Evolutionary conservation across 2,113 vertebrate species (phyloP), one percentile per base, ranked within the genome.

Genomic region (Micromys minutus): DNA sequence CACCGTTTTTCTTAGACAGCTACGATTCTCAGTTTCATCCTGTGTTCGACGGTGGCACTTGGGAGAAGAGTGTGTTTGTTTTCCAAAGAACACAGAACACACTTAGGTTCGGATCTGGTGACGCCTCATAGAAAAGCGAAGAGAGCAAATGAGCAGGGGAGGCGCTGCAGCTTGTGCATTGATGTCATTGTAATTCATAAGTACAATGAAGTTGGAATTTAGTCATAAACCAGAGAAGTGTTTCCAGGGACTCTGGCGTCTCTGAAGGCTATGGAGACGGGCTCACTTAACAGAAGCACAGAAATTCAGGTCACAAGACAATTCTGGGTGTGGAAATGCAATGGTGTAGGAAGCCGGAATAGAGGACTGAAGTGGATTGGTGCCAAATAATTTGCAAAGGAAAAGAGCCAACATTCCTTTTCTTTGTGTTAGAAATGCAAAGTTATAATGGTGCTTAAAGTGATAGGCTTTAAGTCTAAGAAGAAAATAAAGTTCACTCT

Each of bases 121-220:
- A 81, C 91, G 55, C 52, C 52, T 95, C 13, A 17, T 47, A 92
- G 87, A 93, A 87, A 90, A 85, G 3, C 39, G 89, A 95, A 89
- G 67, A 55, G 85, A 95, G 77, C 91, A 61, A 95, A 87, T 95
- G 91, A 91, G 74, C 39, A 47, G 31, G 81, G 75, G 74, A 90
- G 45, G 29, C n/a, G 77, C 29, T 15, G 71, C 55, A 77, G 72
- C 87, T 97, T 81, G 76, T 74, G 81, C 91, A 92, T 91, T 90
- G 84, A 96, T 91, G 47, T 87, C 76, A 74, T 47, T 90, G 4
- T 88, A 95, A 94, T 83, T 95, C 69, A 59, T 89, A 95, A 95
- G 90, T 94, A 52, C 80, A 95, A 85, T 95, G 97, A 94, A 71
- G 50, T 80, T 87, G 67, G 67, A 89, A 95, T 83, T 90, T 94